Evolutionary conservation across 1,140 invertebrate species (phyloP).

Genomic region (Hestina assimilis): DNA sequence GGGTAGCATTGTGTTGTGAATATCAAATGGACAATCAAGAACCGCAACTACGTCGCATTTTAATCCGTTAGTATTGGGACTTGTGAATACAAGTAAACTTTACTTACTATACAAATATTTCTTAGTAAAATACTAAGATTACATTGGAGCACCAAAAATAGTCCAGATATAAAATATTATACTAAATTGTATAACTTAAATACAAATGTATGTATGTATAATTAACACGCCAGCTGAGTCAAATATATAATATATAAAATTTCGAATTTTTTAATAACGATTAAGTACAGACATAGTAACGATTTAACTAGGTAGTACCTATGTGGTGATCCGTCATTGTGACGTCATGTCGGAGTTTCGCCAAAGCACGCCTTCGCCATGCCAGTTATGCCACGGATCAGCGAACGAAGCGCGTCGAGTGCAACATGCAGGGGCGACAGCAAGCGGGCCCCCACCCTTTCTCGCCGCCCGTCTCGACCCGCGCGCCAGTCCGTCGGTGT

Average conservation of each 20-base stretch:
- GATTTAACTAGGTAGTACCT: too few relatives aligned
- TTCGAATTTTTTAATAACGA: too few relatives aligned
- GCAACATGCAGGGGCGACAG: constrained; percentile 67
- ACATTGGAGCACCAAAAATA: too few relatives aligned
- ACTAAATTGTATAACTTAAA: too few relatives aligned
- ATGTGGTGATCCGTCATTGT: constrained; percentile 29
- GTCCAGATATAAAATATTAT: too few relatives aligned
- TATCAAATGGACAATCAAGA: constrained; percentile 17
- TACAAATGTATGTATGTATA: too few relatives aligned
- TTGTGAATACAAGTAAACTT: too few relatives aligned
- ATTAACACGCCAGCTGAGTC: too few relatives aligned
- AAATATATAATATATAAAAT: too few relatives aligned
- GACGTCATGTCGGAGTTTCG: constrained; percentile 34
- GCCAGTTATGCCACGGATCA: constrained; percentile 33
- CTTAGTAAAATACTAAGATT: too few relatives aligned
- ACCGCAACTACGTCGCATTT: constrained; percentile 15
- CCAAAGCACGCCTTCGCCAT: constrained; percentile 26
- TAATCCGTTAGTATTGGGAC: constrained; percentile 10
- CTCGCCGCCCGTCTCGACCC: constrained; percentile 42
- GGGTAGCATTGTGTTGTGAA: constrained; percentile 13
- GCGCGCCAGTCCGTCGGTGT: constrained; percentile 66
- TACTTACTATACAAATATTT: too few relatives aligned
- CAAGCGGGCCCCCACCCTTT: constrained; percentile 62
- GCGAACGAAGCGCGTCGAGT: constrained; percentile 50
- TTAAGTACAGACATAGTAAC: constrained; percentile 3